phyloP scores from a whole-genome alignment of 2,797 vertebrate species.

The Cetoscarus ocellatus region DNA sequence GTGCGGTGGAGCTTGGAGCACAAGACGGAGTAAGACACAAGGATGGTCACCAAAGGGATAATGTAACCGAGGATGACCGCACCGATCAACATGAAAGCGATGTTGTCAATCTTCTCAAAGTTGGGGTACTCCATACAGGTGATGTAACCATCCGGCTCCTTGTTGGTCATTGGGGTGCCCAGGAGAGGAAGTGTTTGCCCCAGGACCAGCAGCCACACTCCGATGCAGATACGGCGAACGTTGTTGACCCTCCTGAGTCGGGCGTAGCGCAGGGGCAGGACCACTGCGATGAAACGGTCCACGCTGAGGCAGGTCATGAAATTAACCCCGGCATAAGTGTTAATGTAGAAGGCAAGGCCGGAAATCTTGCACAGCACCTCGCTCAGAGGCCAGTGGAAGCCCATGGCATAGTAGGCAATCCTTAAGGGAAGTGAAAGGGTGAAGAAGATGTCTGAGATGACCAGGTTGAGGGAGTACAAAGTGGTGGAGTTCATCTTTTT shows the following conservation, averaged over 20 bases:
- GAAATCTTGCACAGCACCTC: slow-evolving; percentile 89
- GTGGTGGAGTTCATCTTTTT: slow-evolving; percentile 99
- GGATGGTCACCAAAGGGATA: slow-evolving; percentile 89
- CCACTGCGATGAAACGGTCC: slow-evolving; percentile 95
- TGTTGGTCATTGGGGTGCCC: slow-evolving; percentile 82
- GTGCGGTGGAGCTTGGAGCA: slow-evolving; percentile 90
- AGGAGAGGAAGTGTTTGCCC: slow-evolving; percentile 93
- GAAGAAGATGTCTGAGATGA: slow-evolving; percentile 95
- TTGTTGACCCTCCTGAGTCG: slow-evolving; percentile 88
- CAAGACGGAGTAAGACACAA: slow-evolving; percentile 92
- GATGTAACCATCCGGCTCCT: slow-evolving; percentile 73
- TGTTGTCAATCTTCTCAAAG: slow-evolving; percentile 87
- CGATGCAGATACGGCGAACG: slow-evolving; percentile 89
- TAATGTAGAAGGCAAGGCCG: slow-evolving; percentile 93
- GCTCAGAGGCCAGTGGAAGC: slow-evolving; percentile 93
- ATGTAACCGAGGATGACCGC: slow-evolving; percentile 91
- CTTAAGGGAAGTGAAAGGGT: slow-evolving; percentile 89
- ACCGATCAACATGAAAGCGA: slow-evolving; percentile 90
- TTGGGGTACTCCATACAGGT: slow-evolving; percentile 99
- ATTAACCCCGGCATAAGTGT: slow-evolving; percentile 95
- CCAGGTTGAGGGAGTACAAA: slow-evolving; percentile 94
- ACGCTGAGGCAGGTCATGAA: slow-evolving; percentile 98
- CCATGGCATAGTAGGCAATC: slow-evolving; percentile 90
- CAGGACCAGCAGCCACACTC: slow-evolving; percentile 92
- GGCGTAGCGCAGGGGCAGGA: slow-evolving; percentile 90